Base-by-base conservation (phyloP, 1,140 invertebrate species). In the Drosophila lini region DNA sequence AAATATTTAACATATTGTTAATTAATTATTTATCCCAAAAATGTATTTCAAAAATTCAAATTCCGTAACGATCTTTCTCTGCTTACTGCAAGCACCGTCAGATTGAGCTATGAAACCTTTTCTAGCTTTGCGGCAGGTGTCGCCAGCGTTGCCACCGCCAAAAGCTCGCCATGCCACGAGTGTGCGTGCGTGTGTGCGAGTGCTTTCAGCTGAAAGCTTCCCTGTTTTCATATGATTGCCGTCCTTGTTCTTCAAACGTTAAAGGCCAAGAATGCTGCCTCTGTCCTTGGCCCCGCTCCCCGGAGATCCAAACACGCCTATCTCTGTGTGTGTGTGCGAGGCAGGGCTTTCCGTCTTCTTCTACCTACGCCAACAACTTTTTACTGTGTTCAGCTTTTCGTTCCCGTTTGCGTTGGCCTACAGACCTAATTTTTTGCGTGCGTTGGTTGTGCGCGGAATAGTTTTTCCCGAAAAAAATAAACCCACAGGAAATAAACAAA, bases 221-320 rank as follows among this genome's bases (percentile, higher is more conserved):
- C 50, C 65, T 77, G 48, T 47, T 71, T 40, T 76, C 76, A 86
- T 81, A 86, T 85, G 82, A 85, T 88, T 88, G 83, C 90, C 90
- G 90, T 91, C 90, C 90, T 91, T 91, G 90, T 91, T 91, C 90
- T 91, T 91, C 90, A 91, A 91, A 90, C 89, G 74, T 74, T 91
- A 86, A 91, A 91, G 90, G 90, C 90, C 90, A 91, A 91, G 90
- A 83, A 91, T 91, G 70, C 68, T 80, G 44, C 25, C 56, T 60
- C 78, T 68, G 67, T 88, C 86, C 78, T 90, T 90, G 76, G 75
- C 79, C 82, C 85, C 80, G 71, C 77, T 56, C 58, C 60, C 32
- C 73, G 62, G 63, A 60, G 59, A 79, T 52, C 42, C 59, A 55
- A 34, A 13, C 42, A 75, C 60, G 38, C 38, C 34, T 52, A 6